Base-by-base conservation (phyloP, 1,140 invertebrate genomes). In the Zophobas morio region DNA sequence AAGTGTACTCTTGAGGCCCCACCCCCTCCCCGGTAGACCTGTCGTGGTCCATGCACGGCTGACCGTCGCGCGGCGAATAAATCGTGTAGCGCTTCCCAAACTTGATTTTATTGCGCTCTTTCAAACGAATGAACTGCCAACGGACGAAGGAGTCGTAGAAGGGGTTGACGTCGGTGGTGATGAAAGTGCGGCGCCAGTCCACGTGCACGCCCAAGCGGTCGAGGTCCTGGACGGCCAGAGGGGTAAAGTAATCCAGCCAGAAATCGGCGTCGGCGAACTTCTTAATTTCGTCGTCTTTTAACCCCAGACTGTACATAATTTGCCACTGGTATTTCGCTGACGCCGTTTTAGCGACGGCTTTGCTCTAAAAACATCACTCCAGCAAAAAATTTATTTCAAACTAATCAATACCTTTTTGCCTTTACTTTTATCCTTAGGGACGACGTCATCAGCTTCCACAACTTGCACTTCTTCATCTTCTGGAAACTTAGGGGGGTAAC, bases 11-110 rank as follows among this genome's bases (percentile, higher is more conserved):
- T 87, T 99, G 98, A 4, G 98, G 96, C 0, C 96, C 98, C 54
- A 99, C 98, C 73, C 98, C 98, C 90, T 99, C 99, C 6, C 99
- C 99, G 60, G 92, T 90, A 36, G 94, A 93, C 81, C 99, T 90
- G 87, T 99, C 99, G 86, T 99, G 99, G 88, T 99, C 99, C 99
- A 99, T 99, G 86, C 99, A 99, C 1, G 99, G 98, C 86, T 99
- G 99, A 40, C 94, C 93, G 88, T 99, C 98, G 83, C 95, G 92
- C 1, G 98, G 98, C 0, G 98, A 99, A 88, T 93, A 99, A 79
- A 99, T 96, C 6, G 98, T 98, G 84, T 99, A 96, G 70, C 99
- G 89, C 88, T 99, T 99, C 36, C 99, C 99, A 90, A 96, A 99
- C 86, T 96, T 93, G 40, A 99, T 93, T 88, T 98, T 98, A 75